Evolutionary conservation across 2,888 invertebrate species (phyloP).

Genomic region (Watsonalla binaria): DNA sequence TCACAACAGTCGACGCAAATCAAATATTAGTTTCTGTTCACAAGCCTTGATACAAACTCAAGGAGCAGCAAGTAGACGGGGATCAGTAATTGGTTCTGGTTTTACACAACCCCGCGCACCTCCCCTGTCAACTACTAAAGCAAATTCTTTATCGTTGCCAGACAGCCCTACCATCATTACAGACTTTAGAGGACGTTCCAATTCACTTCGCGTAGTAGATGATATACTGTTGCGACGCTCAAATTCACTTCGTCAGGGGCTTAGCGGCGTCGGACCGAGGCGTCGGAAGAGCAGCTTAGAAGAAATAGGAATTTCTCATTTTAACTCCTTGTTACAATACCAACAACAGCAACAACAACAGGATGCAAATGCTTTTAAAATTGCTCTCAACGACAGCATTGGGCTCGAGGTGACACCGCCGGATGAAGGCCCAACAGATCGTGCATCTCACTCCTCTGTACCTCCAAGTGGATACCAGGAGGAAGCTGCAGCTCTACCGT

Average conservation of each 20-base stretch:
- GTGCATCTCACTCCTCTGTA: conserved; percentile 53
- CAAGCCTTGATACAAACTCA: conserved; percentile 83
- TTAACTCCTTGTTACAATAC: conserved; percentile 82
- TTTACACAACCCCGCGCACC: conserved; percentile 83
- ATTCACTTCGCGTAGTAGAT: conserved; percentile 91
- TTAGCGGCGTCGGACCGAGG: conserved; percentile 82
- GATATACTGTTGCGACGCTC: conserved; percentile 90
- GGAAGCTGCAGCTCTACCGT: conserved; percentile 60
- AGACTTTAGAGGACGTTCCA: conserved; percentile 88
- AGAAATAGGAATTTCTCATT: conserved; percentile 91
- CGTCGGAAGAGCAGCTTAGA: conserved; percentile 91
- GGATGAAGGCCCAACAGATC: conserved; percentile 79
- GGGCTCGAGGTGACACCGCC: conserved; percentile 89
- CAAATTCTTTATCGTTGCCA: conserved; percentile 92
- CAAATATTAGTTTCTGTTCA: conserved; percentile 94
- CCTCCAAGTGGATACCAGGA: conserved; percentile 72
- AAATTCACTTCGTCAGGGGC: conserved; percentile 90
- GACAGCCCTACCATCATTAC: conserved; percentile 92
- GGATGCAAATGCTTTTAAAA: conserved; percentile 87
- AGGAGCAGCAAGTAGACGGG: conserved; percentile 80
- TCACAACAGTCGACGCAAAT: conserved; percentile 93
- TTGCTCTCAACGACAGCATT: conserved; percentile 91
- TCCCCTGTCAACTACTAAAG: conserved; percentile 89
- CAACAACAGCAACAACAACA: conserved; percentile 78
- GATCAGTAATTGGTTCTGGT: conserved; percentile 83